phyloP scores from a whole-genome alignment of 2,113 vertebrate species.

The Peromyscus leucopus region DNA sequence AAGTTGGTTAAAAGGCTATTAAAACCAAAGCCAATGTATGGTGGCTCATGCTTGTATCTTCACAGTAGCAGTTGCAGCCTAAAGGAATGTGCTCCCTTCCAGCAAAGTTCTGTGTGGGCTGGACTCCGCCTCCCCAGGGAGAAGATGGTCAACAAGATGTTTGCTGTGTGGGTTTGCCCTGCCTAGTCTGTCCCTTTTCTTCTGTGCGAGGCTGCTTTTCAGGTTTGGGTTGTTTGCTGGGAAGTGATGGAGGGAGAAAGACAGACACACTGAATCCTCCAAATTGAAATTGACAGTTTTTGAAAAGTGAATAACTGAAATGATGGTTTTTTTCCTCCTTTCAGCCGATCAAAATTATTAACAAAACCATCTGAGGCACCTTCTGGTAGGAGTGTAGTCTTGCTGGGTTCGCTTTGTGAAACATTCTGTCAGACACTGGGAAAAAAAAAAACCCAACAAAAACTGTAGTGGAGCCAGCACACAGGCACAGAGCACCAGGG shows the following conservation, averaged over 20 bases:
- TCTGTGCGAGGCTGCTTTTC: no score
- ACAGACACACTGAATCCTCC: conserved; percentile 79
- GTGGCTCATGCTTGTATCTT: conserved; percentile 83
- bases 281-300: conserved; percentile 84
- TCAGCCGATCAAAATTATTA: conserved; percentile 89
- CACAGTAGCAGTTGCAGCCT: conserved; percentile 62
- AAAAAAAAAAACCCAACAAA: conserved; percentile 7
- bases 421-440: conserved; percentile 86
- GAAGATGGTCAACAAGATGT: conserved; percentile 46
- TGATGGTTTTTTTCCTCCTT: conserved; percentile 82
- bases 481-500: conserved; percentile 75
- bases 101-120: conserved; percentile 32
- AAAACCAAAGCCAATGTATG: conserved; percentile 89
- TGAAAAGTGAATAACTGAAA: conserved; percentile 85
- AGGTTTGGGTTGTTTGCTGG: conserved; percentile 60
- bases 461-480: conserved; percentile 83
- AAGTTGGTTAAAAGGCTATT: conserved; percentile 93
- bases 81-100: conserved; percentile 70
- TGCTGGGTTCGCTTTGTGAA: conserved; percentile 88
- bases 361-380: conserved; percentile 90
- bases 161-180: not conserved
- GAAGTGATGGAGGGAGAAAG: not conserved
- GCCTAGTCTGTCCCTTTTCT: not conserved
- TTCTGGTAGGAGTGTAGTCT: conserved; percentile 89
- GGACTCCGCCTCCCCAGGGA: conserved; percentile 52